A percentile compares a stretch with the other conserved stretches of the same genome.
These are phyloP conservation scores for Heliothis peltigera DNA, from an alignment of 2,888 invertebrate species.

Conservation along the genomic window DNA sequence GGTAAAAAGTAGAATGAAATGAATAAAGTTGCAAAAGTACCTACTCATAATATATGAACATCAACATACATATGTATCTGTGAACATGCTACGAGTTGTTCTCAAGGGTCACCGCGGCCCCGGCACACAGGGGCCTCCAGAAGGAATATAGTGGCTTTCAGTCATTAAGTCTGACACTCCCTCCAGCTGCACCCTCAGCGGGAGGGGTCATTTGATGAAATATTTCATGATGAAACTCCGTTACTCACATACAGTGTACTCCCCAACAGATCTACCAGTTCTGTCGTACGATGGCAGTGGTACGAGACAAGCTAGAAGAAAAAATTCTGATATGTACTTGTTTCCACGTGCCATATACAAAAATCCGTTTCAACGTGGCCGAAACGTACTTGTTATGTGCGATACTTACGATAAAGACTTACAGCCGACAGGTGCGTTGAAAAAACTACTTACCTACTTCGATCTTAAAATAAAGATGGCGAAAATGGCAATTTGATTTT, in stretches of 20 bases:
- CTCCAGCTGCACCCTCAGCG: too few relatives aligned
- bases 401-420: slow-evolving; percentile 96
- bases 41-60: neutral
- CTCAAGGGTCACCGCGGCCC: too few relatives aligned
- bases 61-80: too few relatives aligned
- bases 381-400: slow-evolving; percentile 97
- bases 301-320: slow-evolving; percentile 95
- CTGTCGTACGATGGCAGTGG: slow-evolving; percentile 99
- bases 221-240: too few relatives aligned
- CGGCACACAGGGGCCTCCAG: too few relatives aligned
- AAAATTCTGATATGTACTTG: slow-evolving; percentile 96
- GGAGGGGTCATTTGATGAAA: too few relatives aligned
- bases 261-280: slow-evolving; percentile 93
- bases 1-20: slow-evolving; percentile 69
- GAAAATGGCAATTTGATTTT: too few relatives aligned
- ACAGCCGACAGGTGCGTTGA: slow-evolving; percentile 93
- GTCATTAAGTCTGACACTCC: too few relatives aligned
- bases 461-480: too few relatives aligned
- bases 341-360: slow-evolving; percentile 97
- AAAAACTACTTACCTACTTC: too few relatives aligned
- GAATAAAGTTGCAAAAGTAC: neutral
- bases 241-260: slow-evolving; percentile 20
- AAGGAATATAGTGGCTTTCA: too few relatives aligned
- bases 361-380: slow-evolving; percentile 97
- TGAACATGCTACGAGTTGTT: too few relatives aligned